Conservation (phyloP, 2,113 vertebrate genomes). For the Mobula birostris region DNA sequence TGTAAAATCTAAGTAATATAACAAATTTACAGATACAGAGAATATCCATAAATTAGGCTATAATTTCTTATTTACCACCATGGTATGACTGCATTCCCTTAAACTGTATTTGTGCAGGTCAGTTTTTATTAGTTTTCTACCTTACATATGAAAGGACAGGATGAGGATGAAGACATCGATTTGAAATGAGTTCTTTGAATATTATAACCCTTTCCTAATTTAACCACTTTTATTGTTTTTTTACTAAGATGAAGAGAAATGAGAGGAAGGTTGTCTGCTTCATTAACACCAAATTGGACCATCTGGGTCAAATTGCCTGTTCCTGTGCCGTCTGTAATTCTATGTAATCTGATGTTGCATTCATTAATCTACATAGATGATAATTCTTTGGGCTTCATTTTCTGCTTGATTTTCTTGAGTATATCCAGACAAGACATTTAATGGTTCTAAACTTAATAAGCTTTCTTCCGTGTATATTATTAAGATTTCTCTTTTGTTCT, state of each 20-base stretch:
- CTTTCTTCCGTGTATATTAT: background rate
- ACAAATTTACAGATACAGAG: background rate
- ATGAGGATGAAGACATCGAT: background rate
- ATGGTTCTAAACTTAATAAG: background rate
- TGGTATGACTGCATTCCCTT: background rate
- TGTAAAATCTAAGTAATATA: too few relatives aligned
- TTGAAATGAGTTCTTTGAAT: background rate
- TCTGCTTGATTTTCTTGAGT: background rate
- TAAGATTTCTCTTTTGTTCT: too few relatives aligned
- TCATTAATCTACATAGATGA: background rate
- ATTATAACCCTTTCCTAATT: background rate
- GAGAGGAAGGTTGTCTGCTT: too few relatives aligned
- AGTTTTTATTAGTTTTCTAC: background rate
- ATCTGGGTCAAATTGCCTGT: background rate
- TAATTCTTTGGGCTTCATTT: background rate
- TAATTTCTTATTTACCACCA: background rate
- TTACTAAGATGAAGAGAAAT: too few relatives aligned
- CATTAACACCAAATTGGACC: background rate
- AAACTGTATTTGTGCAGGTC: background rate
- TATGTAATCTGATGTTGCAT: background rate
- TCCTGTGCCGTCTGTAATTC: background rate
- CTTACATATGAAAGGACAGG: background rate
- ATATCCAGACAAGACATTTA: background rate
- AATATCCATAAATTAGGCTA: background rate
- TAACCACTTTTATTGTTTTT: background rate